A percentile compares a stretch with the other conserved stretches of the same genome.
phyloP scores from a whole-genome alignment of 2,113 vertebrate species.

The Cephalopholis sonnerati region DNA sequence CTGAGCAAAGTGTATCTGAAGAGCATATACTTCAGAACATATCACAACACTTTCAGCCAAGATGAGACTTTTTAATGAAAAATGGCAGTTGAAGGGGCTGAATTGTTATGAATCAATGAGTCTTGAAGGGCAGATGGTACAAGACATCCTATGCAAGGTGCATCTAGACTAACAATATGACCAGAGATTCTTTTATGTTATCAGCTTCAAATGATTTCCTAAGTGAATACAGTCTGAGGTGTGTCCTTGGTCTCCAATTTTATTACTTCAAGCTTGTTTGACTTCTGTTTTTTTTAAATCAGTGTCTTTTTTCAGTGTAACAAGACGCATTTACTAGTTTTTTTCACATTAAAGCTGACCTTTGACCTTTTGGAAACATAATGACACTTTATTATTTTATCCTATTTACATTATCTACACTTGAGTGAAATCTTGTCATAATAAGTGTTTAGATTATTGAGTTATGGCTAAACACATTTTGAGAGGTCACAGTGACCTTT shows the following conservation, averaged over 20 bases:
- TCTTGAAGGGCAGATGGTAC: constrained; percentile 32
- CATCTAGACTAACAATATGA: constrained; percentile 30
- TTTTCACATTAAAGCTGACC: too few relatives aligned
- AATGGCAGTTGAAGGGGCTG: constrained; percentile 8
- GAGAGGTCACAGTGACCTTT: too few relatives aligned
- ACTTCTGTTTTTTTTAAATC: neutral
- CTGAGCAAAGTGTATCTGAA: neutral
- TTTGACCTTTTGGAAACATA: too few relatives aligned
- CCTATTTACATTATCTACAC: too few relatives aligned
- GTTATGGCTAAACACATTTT: too few relatives aligned
- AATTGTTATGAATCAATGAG: constrained; percentile 42
- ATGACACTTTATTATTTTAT: too few relatives aligned
- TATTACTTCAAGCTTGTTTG: neutral
- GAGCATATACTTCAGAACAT: constrained; percentile 7
- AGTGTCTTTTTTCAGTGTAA: neutral
- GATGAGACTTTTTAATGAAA: constrained; percentile 17
- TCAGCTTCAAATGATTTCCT: constrained; percentile 21
- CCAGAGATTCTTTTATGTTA: constrained; percentile 9
- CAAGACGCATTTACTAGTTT: neutral
- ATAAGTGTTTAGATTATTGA: too few relatives aligned
- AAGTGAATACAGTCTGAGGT: neutral
- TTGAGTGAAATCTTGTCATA: too few relatives aligned
- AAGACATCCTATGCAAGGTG: constrained; percentile 7
- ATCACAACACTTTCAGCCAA: neutral
- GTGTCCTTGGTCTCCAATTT: neutral